Evolutionary conservation across 2,888 invertebrate genomes (phyloP), one percentile per base, ranked within the genome.

Genomic region (Cheilosia scutellata): DNA sequence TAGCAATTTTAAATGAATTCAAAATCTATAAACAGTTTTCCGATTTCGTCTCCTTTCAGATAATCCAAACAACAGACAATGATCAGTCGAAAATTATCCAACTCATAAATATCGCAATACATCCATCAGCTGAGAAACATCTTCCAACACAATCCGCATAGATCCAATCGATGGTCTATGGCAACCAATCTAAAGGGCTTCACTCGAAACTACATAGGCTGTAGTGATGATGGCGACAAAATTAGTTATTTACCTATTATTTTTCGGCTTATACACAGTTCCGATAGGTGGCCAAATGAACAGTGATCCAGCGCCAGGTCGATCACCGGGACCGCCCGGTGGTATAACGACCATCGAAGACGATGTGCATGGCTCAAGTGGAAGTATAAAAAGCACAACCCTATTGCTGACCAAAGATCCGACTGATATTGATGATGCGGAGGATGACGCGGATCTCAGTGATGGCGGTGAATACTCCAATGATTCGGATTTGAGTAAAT

Each of bases 221-320:
- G 89, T 89, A 88, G 88, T 88, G 87, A 89, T 88, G 88, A 89
- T 89, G 89, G 89, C 89, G 88, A 89, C 88, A 89, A 89, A 89
- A 88, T 88, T 89, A 89, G 89, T 89, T 86, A 87, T 89, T 87
- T 89, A 88, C 86, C 88, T 89, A 83, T 88, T 89, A 87, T 89
- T 89, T 88, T 89, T 89, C 87, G 89, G 89, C 82, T 88, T 89
- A 84, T 89, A 88, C 71, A 88, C 89, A 78, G 89, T 89, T 84
- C 89, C 89, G 78, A 89, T 89, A 62, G 92, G 92, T 62, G 91
- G 91, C 75, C 90, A 91, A 75, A 93, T 94, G 16, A 94, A 93
- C 88, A 95, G 94, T 71, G 95, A 95, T 90, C 95, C 95, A 13
- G 95, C 95, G 0, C 95, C 95, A 0, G 95, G 95, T 6, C 93